Evolutionary conservation across 2,797 vertebrate genomes (phyloP), one percentile per base, ranked within the genome.

Genomic region (Hirundo rustica): DNA sequence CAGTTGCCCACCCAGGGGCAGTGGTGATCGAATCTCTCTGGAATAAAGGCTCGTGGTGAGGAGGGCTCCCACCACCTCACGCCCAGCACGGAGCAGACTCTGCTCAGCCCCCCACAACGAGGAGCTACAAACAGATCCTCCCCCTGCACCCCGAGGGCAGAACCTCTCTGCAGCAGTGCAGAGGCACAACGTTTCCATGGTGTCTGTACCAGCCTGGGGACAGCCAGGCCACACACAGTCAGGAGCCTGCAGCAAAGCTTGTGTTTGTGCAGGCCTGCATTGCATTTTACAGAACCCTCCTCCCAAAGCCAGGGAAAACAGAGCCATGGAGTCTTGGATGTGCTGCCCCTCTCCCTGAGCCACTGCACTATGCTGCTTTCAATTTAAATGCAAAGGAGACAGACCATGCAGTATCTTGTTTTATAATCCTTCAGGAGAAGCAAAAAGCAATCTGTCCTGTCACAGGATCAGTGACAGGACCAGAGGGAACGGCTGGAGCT

Each of bases 1-100:
- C 99, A 99, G 98, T 99, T 99, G 62, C 99, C 99, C 77, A 99
- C 99, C 99, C 99, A 99, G 27, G 99, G 99, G 94, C 99, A 99
- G 97, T 99, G 99, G 94, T 99, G 99, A 77, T 99, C 99, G 62
- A 99, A 99, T 21, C 99, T 98, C 88, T 99, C 99, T 99, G 98
- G 20, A 93, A 92, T 50, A 45, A 82, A 87, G 40, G 48, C 51
- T 74, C 2, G 2, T 0, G 12, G 81, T 73, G 82, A 96, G 44
- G 34, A 27, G 51, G 32, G 21, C 8, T 21, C 32, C n/a, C 19
- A 29, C 11, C 7, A 14, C n/a, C 45, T 48, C 12, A 5, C 16
- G 27, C 15, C 40, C 5, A 3, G 1, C 5, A 42, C 6, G 6
- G 11, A 60, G 54, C 11, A 3, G 44, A 21, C 25, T 44, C 42